Evolutionary conservation across 2,888 invertebrate species (phyloP).

Genomic region (Mythimna lalbum): DNA sequence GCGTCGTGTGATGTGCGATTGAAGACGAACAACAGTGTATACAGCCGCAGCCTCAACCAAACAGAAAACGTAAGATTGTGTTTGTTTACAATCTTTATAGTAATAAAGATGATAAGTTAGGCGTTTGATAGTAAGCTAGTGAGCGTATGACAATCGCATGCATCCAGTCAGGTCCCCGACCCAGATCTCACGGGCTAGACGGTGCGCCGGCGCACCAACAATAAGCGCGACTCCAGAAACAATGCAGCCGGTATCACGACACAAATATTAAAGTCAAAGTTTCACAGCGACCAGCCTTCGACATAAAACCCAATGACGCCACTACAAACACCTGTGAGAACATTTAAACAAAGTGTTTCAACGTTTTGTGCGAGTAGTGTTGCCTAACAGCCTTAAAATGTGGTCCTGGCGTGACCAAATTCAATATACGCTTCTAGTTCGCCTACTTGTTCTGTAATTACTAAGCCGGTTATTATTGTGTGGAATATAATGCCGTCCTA

Average conservation of each 20-base stretch:
- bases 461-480: conserved; percentile 57
- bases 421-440: conserved; percentile 57
- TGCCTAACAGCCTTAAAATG: conserved; percentile 67
- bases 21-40: conserved; percentile 80
- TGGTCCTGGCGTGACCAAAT: conserved; percentile 64
- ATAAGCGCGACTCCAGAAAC: conserved; percentile 81
- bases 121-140: conserved; percentile 61
- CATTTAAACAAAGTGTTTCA: conserved; percentile 82
- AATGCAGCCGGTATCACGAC: conserved; percentile 85
- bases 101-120: conserved; percentile 52
- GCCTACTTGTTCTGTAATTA: conserved; percentile 60
- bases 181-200: conserved; percentile 87
- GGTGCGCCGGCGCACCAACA: conserved; percentile 75
- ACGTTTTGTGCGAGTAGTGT: conserved; percentile 69
- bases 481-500: conserved; percentile 31
- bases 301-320: conserved; percentile 86
- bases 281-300: conserved; percentile 88
- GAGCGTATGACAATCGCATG: conserved; percentile 68
- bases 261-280: conserved; percentile 84
- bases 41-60: conserved; percentile 88
- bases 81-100: conserved; percentile 73
- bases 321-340: conserved; percentile 88
- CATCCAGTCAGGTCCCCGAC: conserved; percentile 82
- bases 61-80: conserved; percentile 87
- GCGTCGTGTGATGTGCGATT: conserved; percentile 86